Evolutionary conservation across 2,888 invertebrate species (phyloP).

Genomic region (Trissolcus japonicus): DNA sequence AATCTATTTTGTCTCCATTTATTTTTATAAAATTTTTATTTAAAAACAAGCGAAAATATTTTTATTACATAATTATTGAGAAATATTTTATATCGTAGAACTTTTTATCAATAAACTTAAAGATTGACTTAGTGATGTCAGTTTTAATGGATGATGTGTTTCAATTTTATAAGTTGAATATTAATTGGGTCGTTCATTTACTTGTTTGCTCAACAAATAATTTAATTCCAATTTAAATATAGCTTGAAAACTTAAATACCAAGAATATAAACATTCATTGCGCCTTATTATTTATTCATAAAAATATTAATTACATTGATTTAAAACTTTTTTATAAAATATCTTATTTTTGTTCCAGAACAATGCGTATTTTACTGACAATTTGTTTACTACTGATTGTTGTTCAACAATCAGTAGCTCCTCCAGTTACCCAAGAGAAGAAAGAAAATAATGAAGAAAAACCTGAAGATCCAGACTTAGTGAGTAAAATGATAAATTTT

Average conservation of each 20-base stretch:
- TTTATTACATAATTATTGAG: no score
- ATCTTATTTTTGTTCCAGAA: slow-evolving; percentile 14
- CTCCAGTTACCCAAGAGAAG: slow-evolving; percentile 76
- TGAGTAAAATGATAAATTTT: slow-evolving; percentile 1
- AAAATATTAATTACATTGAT: neutral
- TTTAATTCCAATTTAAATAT: no score
- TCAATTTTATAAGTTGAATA: neutral
- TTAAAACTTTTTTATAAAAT: neutral
- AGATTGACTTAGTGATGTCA: no score
- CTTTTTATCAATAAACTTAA: no score
- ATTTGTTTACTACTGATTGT: slow-evolving; percentile 50
- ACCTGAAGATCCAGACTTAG: slow-evolving; percentile 60
- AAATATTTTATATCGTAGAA: no score
- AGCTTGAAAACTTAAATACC: no score
- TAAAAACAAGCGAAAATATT: no score
- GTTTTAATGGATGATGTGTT: neutral
- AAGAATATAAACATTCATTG: no score
- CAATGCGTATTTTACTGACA: slow-evolving; percentile 23
- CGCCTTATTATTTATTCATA: neutral
- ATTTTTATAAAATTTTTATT: no score
- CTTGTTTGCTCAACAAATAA: no score
- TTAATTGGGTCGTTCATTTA: no score
- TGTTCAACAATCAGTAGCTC: slow-evolving; percentile 73
- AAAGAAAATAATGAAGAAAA: slow-evolving; percentile 70
- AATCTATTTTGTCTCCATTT: neutral